Evolutionary conservation across 1,140 invertebrate genomes (phyloP).

Genomic region (Brachionus koreanus): DNA sequence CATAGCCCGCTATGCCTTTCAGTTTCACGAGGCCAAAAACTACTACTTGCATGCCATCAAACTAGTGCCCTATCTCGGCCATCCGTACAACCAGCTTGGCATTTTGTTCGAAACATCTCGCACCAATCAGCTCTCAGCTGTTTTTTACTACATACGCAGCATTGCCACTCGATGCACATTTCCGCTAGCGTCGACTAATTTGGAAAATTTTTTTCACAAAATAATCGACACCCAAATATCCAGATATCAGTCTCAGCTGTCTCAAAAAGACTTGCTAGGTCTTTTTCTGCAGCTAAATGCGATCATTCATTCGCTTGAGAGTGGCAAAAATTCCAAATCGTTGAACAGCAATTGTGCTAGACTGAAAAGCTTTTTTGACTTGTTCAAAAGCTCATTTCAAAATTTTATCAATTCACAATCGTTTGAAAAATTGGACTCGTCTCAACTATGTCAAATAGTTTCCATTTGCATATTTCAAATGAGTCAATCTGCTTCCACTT

Average conservation of each 20-base stretch:
- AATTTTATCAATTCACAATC: not conserved
- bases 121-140: not conserved
- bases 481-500: not conserved
- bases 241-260: conserved; percentile 4
- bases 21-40: conserved; percentile 18
- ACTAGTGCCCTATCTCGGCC: conserved; percentile 21
- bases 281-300: conserved; percentile 23
- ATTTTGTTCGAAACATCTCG: conserved; percentile 34
- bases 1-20: conserved; percentile 24
- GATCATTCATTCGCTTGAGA: not conserved
- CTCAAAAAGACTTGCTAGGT: conserved; percentile 25
- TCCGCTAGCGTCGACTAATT: conserved; percentile 36
- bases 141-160: conserved; percentile 40
- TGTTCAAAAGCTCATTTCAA: not conserved
- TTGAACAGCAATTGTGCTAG: not conserved
- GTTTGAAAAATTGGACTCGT: not conserved
- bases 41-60: conserved; percentile 41
- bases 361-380: not conserved
- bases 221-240: conserved; percentile 17
- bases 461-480: conserved; percentile 13
- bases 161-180: conserved; percentile 7
- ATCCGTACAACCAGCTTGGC: conserved; percentile 44
- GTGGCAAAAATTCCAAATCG: conserved; percentile 18
- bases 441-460: not conserved
- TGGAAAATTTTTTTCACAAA: conserved; percentile 40